These are phyloP conservation scores for Mimas tiliae DNA, from an alignment of 2,888 invertebrate species.

Conservation along the genomic window DNA sequence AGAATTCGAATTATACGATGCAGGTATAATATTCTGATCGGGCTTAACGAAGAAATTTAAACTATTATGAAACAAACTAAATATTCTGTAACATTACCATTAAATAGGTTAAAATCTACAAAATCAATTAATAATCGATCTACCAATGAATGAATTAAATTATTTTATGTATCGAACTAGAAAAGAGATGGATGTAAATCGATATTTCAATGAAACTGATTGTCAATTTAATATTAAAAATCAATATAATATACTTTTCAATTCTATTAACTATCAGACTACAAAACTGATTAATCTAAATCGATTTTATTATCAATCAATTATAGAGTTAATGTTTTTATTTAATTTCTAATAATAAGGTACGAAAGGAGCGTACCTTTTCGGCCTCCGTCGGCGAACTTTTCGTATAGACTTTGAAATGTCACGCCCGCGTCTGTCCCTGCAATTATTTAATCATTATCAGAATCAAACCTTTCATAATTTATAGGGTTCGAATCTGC, in stretches of 20 bases:
- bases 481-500: background rate
- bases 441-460: slow-evolving; percentile 53
- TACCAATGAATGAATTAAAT: background rate
- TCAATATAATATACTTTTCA: too few relatives aligned
- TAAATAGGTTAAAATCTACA: too few relatives aligned
- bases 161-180: background rate
- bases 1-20: too few relatives aligned
- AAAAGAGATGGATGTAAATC: too few relatives aligned
- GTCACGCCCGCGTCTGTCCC: slow-evolving; percentile 45
- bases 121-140: too few relatives aligned
- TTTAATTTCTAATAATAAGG: slow-evolving; percentile 23
- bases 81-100: too few relatives aligned
- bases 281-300: background rate
- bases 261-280: background rate
- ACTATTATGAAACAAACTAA: too few relatives aligned
- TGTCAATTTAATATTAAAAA: too few relatives aligned
- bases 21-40: too few relatives aligned
- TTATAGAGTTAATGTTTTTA: background rate
- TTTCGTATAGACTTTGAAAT: slow-evolving; percentile 66
- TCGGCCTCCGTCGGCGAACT: slow-evolving; percentile 53
- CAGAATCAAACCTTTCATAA: slow-evolving; percentile 16
- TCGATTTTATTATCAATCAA: background rate
- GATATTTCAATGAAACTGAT: too few relatives aligned
- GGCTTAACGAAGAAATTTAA: too few relatives aligned
- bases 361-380: slow-evolving; percentile 53